Evolutionary conservation across 2,888 invertebrate species (phyloP), one percentile per base, ranked within the genome.

Genomic region (Trisateles emortualis): DNA sequence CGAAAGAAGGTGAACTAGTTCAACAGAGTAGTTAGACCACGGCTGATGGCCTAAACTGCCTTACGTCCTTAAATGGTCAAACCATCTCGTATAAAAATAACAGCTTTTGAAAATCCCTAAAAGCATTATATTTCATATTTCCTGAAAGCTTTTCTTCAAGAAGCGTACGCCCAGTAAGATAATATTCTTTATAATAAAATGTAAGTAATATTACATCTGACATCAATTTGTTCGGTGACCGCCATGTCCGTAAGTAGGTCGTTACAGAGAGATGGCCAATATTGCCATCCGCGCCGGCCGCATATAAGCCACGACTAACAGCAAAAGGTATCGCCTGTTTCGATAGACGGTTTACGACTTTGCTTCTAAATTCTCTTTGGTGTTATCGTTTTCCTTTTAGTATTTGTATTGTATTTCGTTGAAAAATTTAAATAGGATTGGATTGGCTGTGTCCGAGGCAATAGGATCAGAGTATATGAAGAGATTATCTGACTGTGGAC

Each of bases 301-400:
- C 72, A 76, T 67, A 72, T 78, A 76, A 74, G 64, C 71, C 71
- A 68, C 63, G 62, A 68, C 55, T 60, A 66, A 76, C 75, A 69
- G 65, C 64, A 65, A 70, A 66, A 74, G 64, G 69, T 69, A 64
- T 70, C 52, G 53, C 54, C 53, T 52, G 40, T 66, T 63, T 61
- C 73, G 69, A 78, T 74, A 68, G 71, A 73, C 74, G 72, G 68
- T 75, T 72, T 72, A 70, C 61, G 58, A 68, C 70, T 72, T 72
- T 71, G 64, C 78, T 81, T 71, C 70, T 55, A 72, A 75, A 80
- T 78, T 79, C 76, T 68, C 69, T 75, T 72, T 74, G 70, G 59
- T 59, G 61, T 68, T 64, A 52, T 50, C 38, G 52, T 62, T 55
- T 64, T 6, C 19, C 36, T 0, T 38, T 19, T 38, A 13, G 14